A percentile compares a stretch with the other conserved stretches of the same genome.
phyloP scores from a whole-genome alignment of 2,797 vertebrate genomes.

The Urocyon cinereoargenteus region DNA sequence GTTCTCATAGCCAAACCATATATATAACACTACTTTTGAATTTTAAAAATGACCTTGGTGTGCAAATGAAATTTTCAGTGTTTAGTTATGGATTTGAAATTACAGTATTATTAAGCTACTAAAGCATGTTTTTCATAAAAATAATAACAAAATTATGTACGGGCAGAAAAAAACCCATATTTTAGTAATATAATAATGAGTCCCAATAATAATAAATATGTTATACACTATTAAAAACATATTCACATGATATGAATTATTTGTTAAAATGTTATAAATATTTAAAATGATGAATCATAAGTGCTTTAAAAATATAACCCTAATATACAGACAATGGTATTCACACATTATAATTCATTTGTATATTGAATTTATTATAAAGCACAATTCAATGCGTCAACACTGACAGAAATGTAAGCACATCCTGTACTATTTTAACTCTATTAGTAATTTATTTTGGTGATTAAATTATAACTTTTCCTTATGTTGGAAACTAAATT shows the following conservation, averaged over 20 bases:
- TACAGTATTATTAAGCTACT: constrained; percentile 18
- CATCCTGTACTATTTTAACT: neutral
- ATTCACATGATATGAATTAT: constrained; percentile 36
- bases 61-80: constrained; percentile 5
- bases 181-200: constrained; percentile 45
- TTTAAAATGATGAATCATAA: constrained; percentile 58
- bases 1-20: neutral
- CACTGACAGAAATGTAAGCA: constrained; percentile 12
- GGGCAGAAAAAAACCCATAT: neutral
- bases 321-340: neutral
- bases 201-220: constrained; percentile 21
- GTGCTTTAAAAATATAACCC: constrained; percentile 64
- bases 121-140: constrained; percentile 62
- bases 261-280: constrained; percentile 42
- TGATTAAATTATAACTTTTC: neutral
- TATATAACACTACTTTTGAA: neutral
- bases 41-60: constrained; percentile 25
- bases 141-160: constrained; percentile 51
- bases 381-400: constrained; percentile 25
- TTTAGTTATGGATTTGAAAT: constrained; percentile 41
- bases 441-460: constrained; percentile 45
- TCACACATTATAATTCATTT: neutral
- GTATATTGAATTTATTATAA: constrained; percentile 37
- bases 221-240: neutral
- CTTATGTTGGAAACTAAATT: constrained; percentile 28